These are phyloP conservation scores for Drosophila picticornis DNA, from an alignment of 2,888 invertebrate genomes.

Conservation along the genomic window DNA sequence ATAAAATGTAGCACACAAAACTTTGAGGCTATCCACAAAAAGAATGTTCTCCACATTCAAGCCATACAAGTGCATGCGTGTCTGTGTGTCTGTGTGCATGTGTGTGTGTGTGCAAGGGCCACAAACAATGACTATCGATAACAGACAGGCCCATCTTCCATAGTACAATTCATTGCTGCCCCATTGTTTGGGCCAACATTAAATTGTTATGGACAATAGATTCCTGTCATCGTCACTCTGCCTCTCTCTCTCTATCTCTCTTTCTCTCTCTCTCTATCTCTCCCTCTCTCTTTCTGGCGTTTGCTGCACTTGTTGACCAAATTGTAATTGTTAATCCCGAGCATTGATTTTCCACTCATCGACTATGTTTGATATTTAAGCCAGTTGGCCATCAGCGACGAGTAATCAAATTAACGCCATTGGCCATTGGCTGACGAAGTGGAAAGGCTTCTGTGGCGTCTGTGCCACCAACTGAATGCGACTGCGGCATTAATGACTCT, in stretches of 20 bases:
- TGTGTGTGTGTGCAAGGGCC: slow-evolving; percentile 25
- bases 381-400: slow-evolving; percentile 11
- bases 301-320: slow-evolving; percentile 50
- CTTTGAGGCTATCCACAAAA: slow-evolving; percentile 7
- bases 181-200: slow-evolving; percentile 43
- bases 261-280: neutral
- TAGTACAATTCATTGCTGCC: slow-evolving; percentile 23
- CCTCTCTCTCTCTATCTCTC: neutral
- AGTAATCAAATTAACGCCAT: slow-evolving; percentile 53
- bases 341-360: slow-evolving; percentile 67
- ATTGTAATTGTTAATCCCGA: slow-evolving; percentile 73
- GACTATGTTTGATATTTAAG: slow-evolving; percentile 46
- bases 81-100: neutral
- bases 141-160: slow-evolving; percentile 40
- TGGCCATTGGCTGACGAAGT: slow-evolving; percentile 35
- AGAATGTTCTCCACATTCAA: slow-evolving; percentile 30
- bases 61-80: slow-evolving; percentile 3
- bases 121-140: slow-evolving; percentile 75
- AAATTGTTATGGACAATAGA: slow-evolving; percentile 60
- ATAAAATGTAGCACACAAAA: slow-evolving; percentile 59
- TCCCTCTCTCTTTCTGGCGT: neutral
- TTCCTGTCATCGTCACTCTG: slow-evolving; percentile 7
- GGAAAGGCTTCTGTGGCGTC: slow-evolving; percentile 13
- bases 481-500: slow-evolving; percentile 5
- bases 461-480: neutral